phyloP scores from a whole-genome alignment of 1,140 invertebrate species.

The Temnothorax curvispinosus region DNA sequence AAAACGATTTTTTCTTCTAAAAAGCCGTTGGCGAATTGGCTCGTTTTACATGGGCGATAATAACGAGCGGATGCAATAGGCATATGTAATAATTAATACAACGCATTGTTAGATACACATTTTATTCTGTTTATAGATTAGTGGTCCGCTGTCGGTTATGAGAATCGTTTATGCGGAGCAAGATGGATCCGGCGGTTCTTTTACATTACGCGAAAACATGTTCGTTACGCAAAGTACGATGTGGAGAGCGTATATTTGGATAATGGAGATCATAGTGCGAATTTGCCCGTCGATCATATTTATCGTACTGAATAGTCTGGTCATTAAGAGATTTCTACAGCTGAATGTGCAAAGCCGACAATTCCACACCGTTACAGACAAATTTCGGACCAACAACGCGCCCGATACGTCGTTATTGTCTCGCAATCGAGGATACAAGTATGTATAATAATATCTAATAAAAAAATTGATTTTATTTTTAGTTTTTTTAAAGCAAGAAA shows the following conservation, averaged over 20 bases:
- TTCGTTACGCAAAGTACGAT: conserved; percentile 21
- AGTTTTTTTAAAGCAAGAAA: conserved; percentile 1
- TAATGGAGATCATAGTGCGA: conserved; percentile 55
- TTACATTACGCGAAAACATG: conserved; percentile 57
- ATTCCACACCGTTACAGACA: conserved; percentile 58
- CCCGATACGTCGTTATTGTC: conserved; percentile 55
- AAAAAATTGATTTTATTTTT: neutral
- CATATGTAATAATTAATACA: neutral
- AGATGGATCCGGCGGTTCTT: neutral
- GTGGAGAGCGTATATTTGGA: conserved; percentile 66
- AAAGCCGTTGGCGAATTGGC: neutral
- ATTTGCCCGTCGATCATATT: conserved; percentile 59
- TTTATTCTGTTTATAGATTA: conserved; percentile 41
- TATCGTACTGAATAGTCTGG: conserved; percentile 53
- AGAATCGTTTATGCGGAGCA: conserved; percentile 55
- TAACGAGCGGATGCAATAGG: neutral
- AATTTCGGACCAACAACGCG: conserved; percentile 53
- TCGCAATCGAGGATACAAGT: conserved; percentile 68
- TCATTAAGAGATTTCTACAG: conserved; percentile 64
- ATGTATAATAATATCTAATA: neutral
- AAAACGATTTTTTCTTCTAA: neutral
- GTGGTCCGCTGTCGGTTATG: conserved; percentile 58
- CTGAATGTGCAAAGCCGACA: conserved; percentile 58
- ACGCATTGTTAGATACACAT: neutral
- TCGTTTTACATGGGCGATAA: no score